Base-by-base conservation (phyloP, 2,797 vertebrate species). In the Hypotaenidia philippensis region DNA sequence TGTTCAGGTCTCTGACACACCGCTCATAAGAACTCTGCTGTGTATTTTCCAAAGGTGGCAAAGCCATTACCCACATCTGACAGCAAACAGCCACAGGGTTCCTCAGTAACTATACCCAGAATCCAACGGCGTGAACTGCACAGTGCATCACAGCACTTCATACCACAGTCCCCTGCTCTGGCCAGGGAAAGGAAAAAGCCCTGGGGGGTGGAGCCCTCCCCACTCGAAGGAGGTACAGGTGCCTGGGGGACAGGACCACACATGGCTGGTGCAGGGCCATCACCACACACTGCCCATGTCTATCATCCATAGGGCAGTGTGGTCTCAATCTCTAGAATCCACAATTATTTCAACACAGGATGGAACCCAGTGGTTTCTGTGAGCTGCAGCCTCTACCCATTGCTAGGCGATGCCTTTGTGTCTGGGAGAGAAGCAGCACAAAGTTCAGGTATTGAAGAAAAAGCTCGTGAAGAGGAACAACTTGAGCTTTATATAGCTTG, bases 191-290 rank as follows among this genome's bases (percentile, higher is more conserved):
- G 25, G 7, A 6, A 8, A 38, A 13, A 25, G 27, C 23, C 44
- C 36, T 4, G 15, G 45, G 34, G 53, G 22, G 0, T 4, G 29
- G 77, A 2, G 4, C 20, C 49, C 36, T 52, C 38, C 40, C 52
- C 0, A 14, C 32, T 23, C 1, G 9, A 2, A 32, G 34, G 29
- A 8, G 1, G 3, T 12, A 32, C 59, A 29, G 2, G 63, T 0
- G 13, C 38, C 9, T 3, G 40, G 40, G 38, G 38, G 29, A 52
- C 38, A 25, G 18, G 25, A 16, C 56, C 18, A 44, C 49, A 6
- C 19, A 15, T 3, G 10, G 10, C 50, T 57, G 52, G 4, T 11
- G 4, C 10, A 2, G 5, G 36, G 32, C 56, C 36, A 13, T 4
- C 5, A 26, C 4, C 5, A 21, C 2, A 29, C 32, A 3, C 27